Base-by-base conservation (phyloP, 2,888 invertebrate genomes). In the Scaptomyza caliginosa region DNA sequence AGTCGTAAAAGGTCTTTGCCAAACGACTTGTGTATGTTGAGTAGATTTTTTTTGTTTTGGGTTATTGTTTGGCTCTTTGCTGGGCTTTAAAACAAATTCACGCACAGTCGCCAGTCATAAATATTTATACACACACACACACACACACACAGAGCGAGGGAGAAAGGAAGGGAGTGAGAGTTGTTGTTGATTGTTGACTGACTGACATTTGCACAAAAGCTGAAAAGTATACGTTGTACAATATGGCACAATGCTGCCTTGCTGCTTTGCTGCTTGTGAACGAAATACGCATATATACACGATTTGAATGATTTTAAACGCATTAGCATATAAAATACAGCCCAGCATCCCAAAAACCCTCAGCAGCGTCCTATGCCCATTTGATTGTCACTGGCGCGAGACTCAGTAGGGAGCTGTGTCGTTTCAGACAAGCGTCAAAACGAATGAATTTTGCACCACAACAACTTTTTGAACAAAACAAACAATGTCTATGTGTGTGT, bases 221-320 rank as follows among this genome's bases (percentile, higher is more conserved):
- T 59, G 39, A 56, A 59, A 75, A 56, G 52, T 54, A 36, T 38
- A 32, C 30, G 30, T 13, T 32, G 45, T 21, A 45, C 46, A 48
- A 48, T 45, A 52, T 52, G 40, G 39, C 32, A 2, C 28, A 30
- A 8, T 51, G 40, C 45, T 42, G 4, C 39, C n/a, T n/a, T n/a
- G n/a, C n/a, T n/a, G n/a, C n/a, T n/a, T 23, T 51, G 59, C 42
- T 26, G 38, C 17, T 51, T 34, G n/a, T n/a, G 26, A 36, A 54
- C 43, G 39, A 34, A 36, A 40, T 30, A 66, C 43, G 49, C 40
- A 67, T 36, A 62, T 36, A 59, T 30, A 30, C 23, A 64, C 42
- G 57, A 64, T 71, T 77, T 74, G 71, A 74, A 79, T 77, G 77
- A 66, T 74, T 77, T 77, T 74, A 77, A 77, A 64, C 71, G 58